Conservation (phyloP, 2,888 invertebrate species). For the Apotomis capreana region DNA sequence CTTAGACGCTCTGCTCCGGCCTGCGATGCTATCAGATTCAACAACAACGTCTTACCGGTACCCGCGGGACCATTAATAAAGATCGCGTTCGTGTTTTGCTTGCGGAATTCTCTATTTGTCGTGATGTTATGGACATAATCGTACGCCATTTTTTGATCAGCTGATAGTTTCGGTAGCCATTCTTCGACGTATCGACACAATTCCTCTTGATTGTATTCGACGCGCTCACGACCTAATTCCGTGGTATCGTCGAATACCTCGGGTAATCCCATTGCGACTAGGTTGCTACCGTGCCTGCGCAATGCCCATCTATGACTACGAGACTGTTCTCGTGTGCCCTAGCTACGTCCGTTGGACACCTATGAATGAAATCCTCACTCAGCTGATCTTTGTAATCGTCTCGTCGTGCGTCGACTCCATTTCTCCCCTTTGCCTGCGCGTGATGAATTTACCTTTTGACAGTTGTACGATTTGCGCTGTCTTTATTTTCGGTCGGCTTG, state of each 20-base stretch:
- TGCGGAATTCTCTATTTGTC: background rate
- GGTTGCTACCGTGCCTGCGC: conserved; percentile 23
- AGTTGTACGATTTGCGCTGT: background rate
- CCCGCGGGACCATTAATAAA: conserved; percentile 31
- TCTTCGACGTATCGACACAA: background rate
- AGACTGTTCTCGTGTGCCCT: background rate
- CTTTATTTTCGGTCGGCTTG: background rate
- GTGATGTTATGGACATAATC: background rate
- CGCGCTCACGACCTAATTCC: background rate
- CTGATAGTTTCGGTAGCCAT: background rate
- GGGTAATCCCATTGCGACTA: background rate
- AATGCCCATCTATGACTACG: background rate
- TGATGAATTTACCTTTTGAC: background rate
- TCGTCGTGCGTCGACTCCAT: too few relatives aligned
- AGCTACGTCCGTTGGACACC: background rate
- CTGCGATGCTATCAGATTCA: background rate
- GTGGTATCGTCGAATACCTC: conserved; percentile 3
- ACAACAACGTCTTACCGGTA: conserved; percentile 26
- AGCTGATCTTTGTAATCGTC: background rate
- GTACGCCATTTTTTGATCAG: background rate
- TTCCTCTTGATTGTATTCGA: conserved; percentile 4
- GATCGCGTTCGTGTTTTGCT: conserved; percentile 11
- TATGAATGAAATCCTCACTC: background rate
- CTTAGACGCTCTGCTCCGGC: conserved; percentile 2
- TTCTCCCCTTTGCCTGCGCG: background rate